A percentile compares a stretch with the other conserved stretches of the same genome.
These are phyloP conservation scores for Colistium nudipinnis DNA, from an alignment of 2,113 vertebrate genomes.

Conservation along the genomic window DNA sequence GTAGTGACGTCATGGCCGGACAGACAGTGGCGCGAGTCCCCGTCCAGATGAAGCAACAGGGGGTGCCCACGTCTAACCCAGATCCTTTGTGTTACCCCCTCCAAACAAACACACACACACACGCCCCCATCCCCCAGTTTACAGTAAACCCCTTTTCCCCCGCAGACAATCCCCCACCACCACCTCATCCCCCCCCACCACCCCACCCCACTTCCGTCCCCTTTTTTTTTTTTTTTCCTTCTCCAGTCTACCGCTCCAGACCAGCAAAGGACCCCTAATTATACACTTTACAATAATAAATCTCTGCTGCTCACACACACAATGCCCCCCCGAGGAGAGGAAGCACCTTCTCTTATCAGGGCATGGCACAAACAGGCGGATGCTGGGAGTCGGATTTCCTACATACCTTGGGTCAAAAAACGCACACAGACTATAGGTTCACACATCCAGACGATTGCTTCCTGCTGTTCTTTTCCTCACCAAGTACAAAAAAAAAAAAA, in stretches of 20 bases:
- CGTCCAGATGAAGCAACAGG: conserved; percentile 60
- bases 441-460: conserved; percentile 22
- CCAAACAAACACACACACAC: too few relatives aligned
- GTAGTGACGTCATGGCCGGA: conserved; percentile 59
- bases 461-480: not conserved
- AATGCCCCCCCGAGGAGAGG: conserved; percentile 75
- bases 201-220: conserved; percentile 35
- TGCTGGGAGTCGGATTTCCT: conserved; percentile 60
- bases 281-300: conserved; percentile 77
- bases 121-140: conserved; percentile 47
- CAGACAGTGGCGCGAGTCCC: conserved; percentile 43
- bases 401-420: conserved; percentile 21
- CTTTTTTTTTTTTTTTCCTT: conserved; percentile 1
- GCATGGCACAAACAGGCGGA: conserved; percentile 68
- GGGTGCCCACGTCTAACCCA: conserved; percentile 54
- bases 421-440: not conserved
- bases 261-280: conserved; percentile 66
- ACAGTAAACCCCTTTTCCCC: conserved; percentile 38
- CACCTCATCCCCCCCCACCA: conserved; percentile 7
- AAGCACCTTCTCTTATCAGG: conserved; percentile 82
- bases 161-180: conserved; percentile 26
- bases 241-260: conserved; percentile 41
- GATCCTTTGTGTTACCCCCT: conserved; percentile 58
- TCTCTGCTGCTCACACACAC: conserved; percentile 59
- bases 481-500: too few relatives aligned